Evolutionary conservation across 2,888 invertebrate genomes (phyloP).

Genomic region (Geophilus truncorum): DNA sequence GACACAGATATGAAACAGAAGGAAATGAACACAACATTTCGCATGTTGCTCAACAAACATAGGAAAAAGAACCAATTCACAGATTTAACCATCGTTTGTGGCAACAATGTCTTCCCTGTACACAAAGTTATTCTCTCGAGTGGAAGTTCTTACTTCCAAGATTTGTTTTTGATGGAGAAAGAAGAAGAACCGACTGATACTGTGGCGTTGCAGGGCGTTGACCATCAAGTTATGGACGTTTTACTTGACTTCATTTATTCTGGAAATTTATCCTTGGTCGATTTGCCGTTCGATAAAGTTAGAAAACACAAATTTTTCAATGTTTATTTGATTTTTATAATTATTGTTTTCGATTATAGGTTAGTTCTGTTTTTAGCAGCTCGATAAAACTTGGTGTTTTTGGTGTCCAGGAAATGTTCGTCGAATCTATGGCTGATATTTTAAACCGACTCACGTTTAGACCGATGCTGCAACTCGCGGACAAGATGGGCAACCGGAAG

Average conservation of each 20-base stretch:
- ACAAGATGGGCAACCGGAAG: background rate
- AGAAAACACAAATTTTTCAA: background rate
- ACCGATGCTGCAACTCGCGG: background rate
- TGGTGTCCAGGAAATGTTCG: background rate
- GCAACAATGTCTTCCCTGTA: background rate
- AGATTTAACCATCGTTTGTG: conserved; percentile 1
- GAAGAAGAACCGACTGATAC: background rate
- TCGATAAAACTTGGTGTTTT: background rate
- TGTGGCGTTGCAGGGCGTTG: background rate
- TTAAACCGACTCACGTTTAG: background rate
- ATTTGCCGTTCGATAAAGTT: conserved; percentile 5
- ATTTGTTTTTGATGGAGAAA: background rate
- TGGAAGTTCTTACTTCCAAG: conserved; percentile 18
- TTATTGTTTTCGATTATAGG: background rate
- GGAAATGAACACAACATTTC: background rate
- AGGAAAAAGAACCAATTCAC: conserved; percentile 22
- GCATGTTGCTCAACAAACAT: background rate
- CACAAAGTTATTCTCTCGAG: conserved; percentile 25
- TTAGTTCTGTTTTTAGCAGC: background rate
- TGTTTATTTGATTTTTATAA: background rate
- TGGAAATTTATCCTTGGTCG: background rate
- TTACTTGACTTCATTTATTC: conserved; percentile 31
- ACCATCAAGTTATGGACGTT: background rate
- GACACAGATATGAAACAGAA: background rate
- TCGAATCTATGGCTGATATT: background rate